phyloP scores from a whole-genome alignment of 2,113 vertebrate genomes.

The Tapirus terrestris region DNA sequence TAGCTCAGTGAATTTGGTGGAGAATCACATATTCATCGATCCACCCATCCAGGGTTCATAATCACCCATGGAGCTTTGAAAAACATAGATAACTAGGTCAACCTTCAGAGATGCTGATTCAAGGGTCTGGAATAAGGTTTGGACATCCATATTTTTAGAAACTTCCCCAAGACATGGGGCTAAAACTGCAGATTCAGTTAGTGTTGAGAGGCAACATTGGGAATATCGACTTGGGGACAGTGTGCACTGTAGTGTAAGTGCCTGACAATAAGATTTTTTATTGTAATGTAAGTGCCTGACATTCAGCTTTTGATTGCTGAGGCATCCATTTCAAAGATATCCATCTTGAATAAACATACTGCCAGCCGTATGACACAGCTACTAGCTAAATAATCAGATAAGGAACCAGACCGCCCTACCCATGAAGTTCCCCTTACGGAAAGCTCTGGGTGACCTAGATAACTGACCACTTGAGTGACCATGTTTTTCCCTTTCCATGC shows the following conservation, averaged over 20 bases:
- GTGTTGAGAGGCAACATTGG: background rate
- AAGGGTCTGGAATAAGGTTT: background rate
- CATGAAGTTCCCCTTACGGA: too few relatives aligned
- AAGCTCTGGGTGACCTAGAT: background rate
- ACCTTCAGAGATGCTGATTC: background rate
- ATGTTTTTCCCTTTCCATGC: background rate
- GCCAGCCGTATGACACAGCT: background rate
- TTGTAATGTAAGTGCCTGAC: background rate
- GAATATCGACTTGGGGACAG: background rate
- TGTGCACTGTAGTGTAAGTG: background rate
- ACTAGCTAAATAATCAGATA: background rate
- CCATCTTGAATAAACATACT: background rate
- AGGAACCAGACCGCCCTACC: too few relatives aligned
- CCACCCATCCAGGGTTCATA: background rate
- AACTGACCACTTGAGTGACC: background rate
- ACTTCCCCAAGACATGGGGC: background rate
- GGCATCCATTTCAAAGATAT: background rate
- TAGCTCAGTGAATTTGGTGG: background rate
- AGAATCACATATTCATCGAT: background rate
- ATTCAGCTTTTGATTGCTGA: background rate
- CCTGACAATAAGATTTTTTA: background rate
- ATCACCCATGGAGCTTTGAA: background rate
- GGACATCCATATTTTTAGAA: background rate
- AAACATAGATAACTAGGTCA: background rate
- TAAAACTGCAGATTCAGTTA: background rate